These are phyloP conservation scores for Scophthalmus maximus DNA, from an alignment of 2,113 vertebrate species.

Conservation along the genomic window DNA sequence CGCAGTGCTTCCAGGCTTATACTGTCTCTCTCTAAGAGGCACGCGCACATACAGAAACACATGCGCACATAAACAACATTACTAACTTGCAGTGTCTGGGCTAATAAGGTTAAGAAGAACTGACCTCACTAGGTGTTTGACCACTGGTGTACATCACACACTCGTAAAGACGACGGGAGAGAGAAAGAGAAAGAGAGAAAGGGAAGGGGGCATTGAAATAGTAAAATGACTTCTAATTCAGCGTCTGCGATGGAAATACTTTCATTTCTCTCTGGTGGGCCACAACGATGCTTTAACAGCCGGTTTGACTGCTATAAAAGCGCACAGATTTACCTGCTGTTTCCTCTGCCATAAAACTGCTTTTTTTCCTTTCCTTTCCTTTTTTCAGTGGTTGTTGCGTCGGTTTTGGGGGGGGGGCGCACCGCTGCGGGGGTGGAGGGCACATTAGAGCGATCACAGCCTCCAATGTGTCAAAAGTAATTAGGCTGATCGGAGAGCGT, in stretches of 20 bases:
- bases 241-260: conserved; percentile 63
- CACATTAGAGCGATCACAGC: conserved; percentile 56
- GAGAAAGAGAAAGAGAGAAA: conserved; percentile 8
- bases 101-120: conserved; percentile 55
- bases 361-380: background rate
- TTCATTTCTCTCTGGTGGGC: conserved; percentile 57
- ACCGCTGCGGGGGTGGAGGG: conserved; percentile 50
- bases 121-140: conserved; percentile 51
- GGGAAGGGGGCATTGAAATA: conserved; percentile 17
- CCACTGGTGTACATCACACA: conserved; percentile 28
- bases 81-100: conserved; percentile 34
- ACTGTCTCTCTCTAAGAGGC: background rate
- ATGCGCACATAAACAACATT: conserved; percentile 14
- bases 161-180: background rate
- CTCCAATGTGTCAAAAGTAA: conserved; percentile 79
- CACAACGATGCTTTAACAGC: conserved; percentile 67
- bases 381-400: conserved; percentile 7
- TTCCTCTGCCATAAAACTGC: conserved; percentile 55
- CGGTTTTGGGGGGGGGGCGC: conserved; percentile 38
- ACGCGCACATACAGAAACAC: conserved; percentile 19
- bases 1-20: conserved; percentile 14
- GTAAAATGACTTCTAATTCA: conserved; percentile 55
- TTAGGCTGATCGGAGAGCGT: conserved; percentile 71
- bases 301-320: conserved; percentile 49
- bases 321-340: conserved; percentile 66